Percentiles rank a stretch among this genome's conserved stretches.
Conservation (phyloP, 2,888 invertebrate species). For the Erynnis tages region DNA sequence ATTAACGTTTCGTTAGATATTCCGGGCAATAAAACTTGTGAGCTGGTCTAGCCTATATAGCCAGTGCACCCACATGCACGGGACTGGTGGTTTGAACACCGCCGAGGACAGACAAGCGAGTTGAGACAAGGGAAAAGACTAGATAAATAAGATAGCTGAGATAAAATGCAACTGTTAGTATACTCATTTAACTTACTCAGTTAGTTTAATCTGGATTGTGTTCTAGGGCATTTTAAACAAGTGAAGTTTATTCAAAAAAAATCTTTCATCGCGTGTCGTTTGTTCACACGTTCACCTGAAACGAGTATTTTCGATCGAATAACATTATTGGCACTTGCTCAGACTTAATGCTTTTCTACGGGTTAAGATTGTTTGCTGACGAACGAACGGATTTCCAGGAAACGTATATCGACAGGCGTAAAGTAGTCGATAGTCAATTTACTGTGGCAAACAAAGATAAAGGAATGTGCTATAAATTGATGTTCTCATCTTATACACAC, state of each 20-base stretch:
- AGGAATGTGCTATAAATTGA: too few relatives aligned
- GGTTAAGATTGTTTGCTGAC: constrained; percentile 15
- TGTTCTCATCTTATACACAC: too few relatives aligned
- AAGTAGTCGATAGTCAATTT: too few relatives aligned
- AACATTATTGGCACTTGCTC: constrained; percentile 20
- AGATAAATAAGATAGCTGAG: background rate
- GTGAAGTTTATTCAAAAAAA: too few relatives aligned
- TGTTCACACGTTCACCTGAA: background rate
- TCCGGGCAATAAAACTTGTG: constrained; percentile 38
- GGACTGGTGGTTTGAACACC: background rate
- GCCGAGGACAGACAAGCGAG: background rate
- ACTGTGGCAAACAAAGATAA: too few relatives aligned
- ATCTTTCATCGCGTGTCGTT: background rate
- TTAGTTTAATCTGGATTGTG: too few relatives aligned
- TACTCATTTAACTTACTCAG: too few relatives aligned
- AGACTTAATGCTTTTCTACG: constrained; percentile 1
- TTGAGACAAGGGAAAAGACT: background rate
- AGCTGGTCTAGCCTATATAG: background rate
- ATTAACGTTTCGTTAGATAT: constrained; percentile 55
- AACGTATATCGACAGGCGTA: background rate
- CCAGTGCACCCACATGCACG: constrained; percentile 19
- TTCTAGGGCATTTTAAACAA: too few relatives aligned
- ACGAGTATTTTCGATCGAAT: background rate
- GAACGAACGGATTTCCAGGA: constrained; percentile 5
- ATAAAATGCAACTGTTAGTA: too few relatives aligned